Evolutionary conservation across 2,113 vertebrate genomes (phyloP).

Genomic region (Callorhinus ursinus): DNA sequence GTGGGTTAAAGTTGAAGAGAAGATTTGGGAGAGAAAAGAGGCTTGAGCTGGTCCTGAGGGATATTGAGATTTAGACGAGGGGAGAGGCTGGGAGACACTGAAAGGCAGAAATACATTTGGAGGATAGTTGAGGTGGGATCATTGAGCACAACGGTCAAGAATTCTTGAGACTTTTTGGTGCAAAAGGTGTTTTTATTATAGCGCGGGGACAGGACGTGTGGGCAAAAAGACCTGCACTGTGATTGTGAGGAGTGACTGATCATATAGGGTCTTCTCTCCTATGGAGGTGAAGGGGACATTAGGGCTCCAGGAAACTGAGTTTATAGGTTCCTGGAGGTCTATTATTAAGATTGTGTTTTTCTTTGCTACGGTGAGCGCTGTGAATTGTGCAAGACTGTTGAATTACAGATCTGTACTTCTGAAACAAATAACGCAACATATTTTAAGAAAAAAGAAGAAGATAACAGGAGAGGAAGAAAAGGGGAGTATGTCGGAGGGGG

Average conservation of each 20-base stretch:
- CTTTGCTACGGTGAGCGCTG: too few relatives aligned
- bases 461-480: too few relatives aligned
- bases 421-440: too few relatives aligned
- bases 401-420: too few relatives aligned
- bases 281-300: background rate
- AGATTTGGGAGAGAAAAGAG: background rate
- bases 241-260: background rate
- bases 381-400: too few relatives aligned
- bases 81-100: background rate
- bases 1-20: constrained; percentile 8
- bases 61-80: background rate
- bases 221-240: background rate
- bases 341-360: background rate
- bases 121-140: background rate
- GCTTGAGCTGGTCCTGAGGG: background rate
- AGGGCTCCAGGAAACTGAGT: background rate
- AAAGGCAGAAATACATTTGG: background rate
- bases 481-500: too few relatives aligned
- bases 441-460: too few relatives aligned
- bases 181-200: background rate
- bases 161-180: background rate
- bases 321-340: background rate
- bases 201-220: background rate
- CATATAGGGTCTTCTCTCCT: background rate
- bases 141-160: background rate